Base-by-base conservation (phyloP, 92 coral and sea anemone genomes). In the Actinostola sp. region DNA sequence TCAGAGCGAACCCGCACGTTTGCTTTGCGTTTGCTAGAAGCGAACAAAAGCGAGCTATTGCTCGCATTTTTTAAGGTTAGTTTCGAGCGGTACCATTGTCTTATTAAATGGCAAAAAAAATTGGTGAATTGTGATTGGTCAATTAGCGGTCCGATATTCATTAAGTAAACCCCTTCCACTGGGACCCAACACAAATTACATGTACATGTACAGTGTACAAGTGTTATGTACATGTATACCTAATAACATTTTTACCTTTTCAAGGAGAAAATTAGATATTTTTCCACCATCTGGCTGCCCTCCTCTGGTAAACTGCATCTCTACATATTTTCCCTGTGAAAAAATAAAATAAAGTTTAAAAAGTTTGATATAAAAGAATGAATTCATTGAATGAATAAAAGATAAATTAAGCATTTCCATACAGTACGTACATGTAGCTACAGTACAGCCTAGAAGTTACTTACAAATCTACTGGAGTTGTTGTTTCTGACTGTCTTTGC, bases 241-340 rank as follows among this genome's bases (percentile, higher is more conserved):
- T 6, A 46, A 39, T 17, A 4, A 51, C 35, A 7, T 20, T 21
- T 6, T 55, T 26, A 94, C 98, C 95, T 93, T 93, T 77, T 93
- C 98, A 15, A 93, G 83, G 3, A 93, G 91, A 71, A 93, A 93
- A 27, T 89, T 93, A 11, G 98, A 93, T 73, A 93, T 82, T 66
- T 90, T 93, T 20, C 98, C 98, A 16, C 98, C 98, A 57, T 93
- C 96, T 8, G 98, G 98, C 33, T 93, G 96, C 9, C 98, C 98
- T 45, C 64, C 70, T 29, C 39, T 61, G 58, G 83, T 93, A 43
- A 87, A 93, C 55, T 90, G 88, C 31, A 93, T 93, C 71, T 90
- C 96, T 61, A 93, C 83, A 71, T 90, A 93, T 73, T 93, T 93
- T 2, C 98, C 98, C 98, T 93, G 28, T 42, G 45, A 36, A 23